Conservation (phyloP, 2,113 vertebrate species). For the Larimichthys polyactis region DNA sequence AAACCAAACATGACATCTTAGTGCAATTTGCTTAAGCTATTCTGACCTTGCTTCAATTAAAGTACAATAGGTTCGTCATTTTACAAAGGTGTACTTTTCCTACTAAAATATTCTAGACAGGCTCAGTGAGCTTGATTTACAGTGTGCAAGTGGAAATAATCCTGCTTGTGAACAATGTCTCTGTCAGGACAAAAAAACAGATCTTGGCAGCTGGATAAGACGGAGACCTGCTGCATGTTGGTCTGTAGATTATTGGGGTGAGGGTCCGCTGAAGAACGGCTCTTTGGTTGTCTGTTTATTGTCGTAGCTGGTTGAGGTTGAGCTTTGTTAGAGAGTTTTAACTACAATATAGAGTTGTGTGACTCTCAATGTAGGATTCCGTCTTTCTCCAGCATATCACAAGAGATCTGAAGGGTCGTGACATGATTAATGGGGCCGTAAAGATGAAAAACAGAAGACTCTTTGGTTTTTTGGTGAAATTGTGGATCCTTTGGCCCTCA, state of each 20-base stretch:
- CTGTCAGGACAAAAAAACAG: slow-evolving; percentile 42
- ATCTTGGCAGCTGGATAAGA: slow-evolving; percentile 63
- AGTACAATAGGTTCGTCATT: neutral
- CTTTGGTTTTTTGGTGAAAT: neutral
- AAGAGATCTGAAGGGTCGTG: neutral
- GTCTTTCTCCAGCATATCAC: neutral
- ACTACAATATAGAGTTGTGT: neutral
- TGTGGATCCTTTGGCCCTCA: neutral
- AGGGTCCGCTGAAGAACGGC: slow-evolving; percentile 52
- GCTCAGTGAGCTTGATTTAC: neutral
- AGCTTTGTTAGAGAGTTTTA: no score
- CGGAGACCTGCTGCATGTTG: slow-evolving; percentile 37
- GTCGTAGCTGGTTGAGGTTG: neutral
- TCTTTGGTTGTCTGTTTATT: slow-evolving; percentile 36
- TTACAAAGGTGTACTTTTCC: slow-evolving; percentile 3
- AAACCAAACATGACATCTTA: slow-evolving; percentile 38
- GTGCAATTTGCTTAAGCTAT: neutral
- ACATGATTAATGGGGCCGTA: neutral
- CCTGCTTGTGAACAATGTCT: slow-evolving; percentile 24
- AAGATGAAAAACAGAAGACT: neutral
- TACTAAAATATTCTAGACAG: neutral
- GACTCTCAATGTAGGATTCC: neutral
- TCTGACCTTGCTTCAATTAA: slow-evolving; percentile 15
- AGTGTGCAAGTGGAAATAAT: slow-evolving; percentile 15
- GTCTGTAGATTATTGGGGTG: slow-evolving; percentile 33